Conservation (phyloP, 1,140 invertebrate species). For the Melanaphis sacchari region DNA sequence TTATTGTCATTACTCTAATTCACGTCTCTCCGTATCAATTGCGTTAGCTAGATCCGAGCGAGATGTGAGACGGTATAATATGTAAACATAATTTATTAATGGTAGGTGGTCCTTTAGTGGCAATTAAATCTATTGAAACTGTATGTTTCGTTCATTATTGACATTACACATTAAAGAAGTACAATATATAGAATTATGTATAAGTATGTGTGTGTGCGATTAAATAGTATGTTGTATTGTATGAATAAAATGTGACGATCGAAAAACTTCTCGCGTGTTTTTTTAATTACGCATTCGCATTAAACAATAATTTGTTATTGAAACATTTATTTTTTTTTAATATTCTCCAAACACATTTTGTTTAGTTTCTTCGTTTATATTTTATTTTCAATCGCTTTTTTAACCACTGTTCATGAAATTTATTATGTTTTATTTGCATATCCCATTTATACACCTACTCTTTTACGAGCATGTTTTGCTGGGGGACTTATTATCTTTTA, state of each 20-base stretch:
- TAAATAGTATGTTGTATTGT: neutral
- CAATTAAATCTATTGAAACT: slow-evolving; percentile 38
- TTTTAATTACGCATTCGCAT: neutral
- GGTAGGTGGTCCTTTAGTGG: slow-evolving; percentile 26
- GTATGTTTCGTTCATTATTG: slow-evolving; percentile 12
- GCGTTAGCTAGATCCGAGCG: neutral
- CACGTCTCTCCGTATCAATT: neutral
- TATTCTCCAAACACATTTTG: neutral
- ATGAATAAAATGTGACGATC: neutral
- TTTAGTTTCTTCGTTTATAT: neutral
- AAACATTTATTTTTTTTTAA: neutral
- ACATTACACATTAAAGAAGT: neutral
- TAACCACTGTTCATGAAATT: neutral
- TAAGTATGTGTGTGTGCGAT: neutral
- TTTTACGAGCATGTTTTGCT: neutral
- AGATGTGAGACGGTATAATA: neutral
- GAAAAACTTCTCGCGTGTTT: neutral
- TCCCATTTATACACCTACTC: slow-evolving; percentile 12
- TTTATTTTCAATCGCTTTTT: neutral
- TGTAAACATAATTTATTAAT: slow-evolving; percentile 42
- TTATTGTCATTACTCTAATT: slow-evolving; percentile 36
- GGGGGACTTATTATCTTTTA: slow-evolving; percentile 27
- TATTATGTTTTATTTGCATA: slow-evolving; percentile 24
- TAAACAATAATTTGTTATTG: neutral
- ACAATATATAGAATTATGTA: neutral